Evolutionary conservation across 2,888 invertebrate genomes (phyloP), one percentile per base, ranked within the genome.

Genomic region (Azorinus chamasolen): DNA sequence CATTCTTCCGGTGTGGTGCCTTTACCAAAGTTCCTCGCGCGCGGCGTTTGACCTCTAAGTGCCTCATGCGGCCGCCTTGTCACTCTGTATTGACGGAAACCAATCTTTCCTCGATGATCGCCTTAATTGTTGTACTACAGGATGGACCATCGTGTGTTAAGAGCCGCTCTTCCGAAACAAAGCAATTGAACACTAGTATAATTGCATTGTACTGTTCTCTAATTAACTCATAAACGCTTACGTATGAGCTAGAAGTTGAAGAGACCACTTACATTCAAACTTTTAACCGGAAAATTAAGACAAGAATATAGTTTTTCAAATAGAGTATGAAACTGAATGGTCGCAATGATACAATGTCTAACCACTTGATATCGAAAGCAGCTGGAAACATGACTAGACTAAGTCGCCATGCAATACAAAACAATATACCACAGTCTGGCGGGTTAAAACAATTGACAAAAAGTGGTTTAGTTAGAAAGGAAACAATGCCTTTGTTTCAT

Each of bases 281-380:
- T 46, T 54, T 32, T 43, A 43, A 64, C 78, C 78, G 78, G 78
- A 78, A 73, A 78, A 78, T 78, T 78, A 78, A 62, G 61, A 32
- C 32, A 32, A 32, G 32, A 32, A 32, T 32, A 32, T 32, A 32
- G 32, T 32, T 32, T 32, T 32, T 32, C 32, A 32, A 32, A 32
- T 10, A 32, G 32, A 32, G 32, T 32, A 32, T 32, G 32, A 32
- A 32, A 32, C 32, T 32, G 32, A 32, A 32, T 32, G 10, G 32
- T 10, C 32, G 32, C 32, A 32, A 32, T 32, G 32, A 32, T 32
- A 32, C 4, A 32, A 32, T 32, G 32, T 4, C 32, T 4, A 32
- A 32, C 32, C 32, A 32, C 32, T 32, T 32, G 32, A 32, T 32
- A 10, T 4, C 32, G 10, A 32, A 4, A 32, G 32, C 4, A 4